Conservation (phyloP, 2,113 vertebrate genomes). For the Pseudois nayaur region DNA sequence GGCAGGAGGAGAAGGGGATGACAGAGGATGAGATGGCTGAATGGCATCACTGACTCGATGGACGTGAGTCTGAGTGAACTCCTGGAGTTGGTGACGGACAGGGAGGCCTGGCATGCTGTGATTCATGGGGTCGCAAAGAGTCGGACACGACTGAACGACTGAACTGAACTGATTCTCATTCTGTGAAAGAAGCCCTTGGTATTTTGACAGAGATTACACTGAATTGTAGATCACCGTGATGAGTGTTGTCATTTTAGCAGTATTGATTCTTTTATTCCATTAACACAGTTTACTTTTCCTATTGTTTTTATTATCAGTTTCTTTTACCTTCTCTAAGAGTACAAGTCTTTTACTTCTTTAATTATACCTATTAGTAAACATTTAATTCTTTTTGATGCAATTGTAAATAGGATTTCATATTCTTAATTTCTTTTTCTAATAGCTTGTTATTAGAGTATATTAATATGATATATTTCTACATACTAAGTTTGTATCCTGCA, state of each 20-base stretch:
- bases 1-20: too few species aligned
- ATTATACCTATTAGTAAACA: background rate
- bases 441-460: background rate
- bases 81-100: too few species aligned
- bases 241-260: background rate
- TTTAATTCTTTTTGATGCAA: background rate
- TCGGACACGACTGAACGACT: too few species aligned
- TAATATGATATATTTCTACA: background rate
- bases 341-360: background rate
- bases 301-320: background rate
- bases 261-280: background rate
- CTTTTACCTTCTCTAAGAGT: background rate
- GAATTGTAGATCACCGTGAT: background rate
- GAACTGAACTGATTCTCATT: background rate
- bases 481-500: background rate
- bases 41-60: too few species aligned
- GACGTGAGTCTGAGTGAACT: too few species aligned
- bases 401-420: background rate
- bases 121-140: too few species aligned
- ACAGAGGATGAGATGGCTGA: too few species aligned
- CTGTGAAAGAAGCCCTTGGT: background rate
- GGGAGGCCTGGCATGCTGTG: too few species aligned
- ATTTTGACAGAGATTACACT: background rate
- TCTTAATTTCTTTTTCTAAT: background rate
- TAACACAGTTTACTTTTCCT: background rate